Conservation (phyloP, 2,113 vertebrate genomes). For the Passer montanus region DNA sequence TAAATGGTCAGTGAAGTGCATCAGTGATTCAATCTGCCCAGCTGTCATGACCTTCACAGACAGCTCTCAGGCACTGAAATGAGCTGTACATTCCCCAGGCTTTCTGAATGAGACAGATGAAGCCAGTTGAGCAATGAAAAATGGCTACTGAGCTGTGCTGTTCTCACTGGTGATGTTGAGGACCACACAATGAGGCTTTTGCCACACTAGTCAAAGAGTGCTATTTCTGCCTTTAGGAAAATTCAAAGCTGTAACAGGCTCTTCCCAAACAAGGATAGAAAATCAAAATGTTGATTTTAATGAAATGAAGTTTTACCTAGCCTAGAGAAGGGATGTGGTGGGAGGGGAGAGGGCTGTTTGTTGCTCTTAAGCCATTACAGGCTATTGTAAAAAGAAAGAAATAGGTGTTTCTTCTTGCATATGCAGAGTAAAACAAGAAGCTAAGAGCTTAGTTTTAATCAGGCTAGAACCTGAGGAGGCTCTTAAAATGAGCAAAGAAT, state of each 20-base stretch:
- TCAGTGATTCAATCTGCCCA: background rate
- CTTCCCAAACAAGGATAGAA: background rate
- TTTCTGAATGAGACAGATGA: background rate
- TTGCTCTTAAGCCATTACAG: background rate
- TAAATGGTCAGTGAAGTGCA: background rate
- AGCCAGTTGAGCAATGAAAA: background rate
- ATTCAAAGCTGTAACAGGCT: background rate
- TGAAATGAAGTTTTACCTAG: background rate
- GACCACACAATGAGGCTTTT: background rate
- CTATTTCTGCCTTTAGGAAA: background rate
- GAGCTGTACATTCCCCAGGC: background rate
- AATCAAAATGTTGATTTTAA: background rate
- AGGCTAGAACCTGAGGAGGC: background rate
- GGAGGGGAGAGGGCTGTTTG: background rate
- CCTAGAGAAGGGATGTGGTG: background rate
- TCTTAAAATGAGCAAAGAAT: background rate
- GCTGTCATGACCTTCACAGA: background rate
- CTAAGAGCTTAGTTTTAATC: background rate
- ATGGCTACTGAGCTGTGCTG: background rate
- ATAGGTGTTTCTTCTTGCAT: background rate
- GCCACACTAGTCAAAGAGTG: background rate
- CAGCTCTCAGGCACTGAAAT: background rate
- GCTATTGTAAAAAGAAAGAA: background rate
- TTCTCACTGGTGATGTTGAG: background rate
- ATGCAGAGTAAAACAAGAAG: background rate